These are phyloP conservation scores for Melinaea marsaeus DNA, from an alignment of 2,888 invertebrate genomes.

Conservation along the genomic window DNA sequence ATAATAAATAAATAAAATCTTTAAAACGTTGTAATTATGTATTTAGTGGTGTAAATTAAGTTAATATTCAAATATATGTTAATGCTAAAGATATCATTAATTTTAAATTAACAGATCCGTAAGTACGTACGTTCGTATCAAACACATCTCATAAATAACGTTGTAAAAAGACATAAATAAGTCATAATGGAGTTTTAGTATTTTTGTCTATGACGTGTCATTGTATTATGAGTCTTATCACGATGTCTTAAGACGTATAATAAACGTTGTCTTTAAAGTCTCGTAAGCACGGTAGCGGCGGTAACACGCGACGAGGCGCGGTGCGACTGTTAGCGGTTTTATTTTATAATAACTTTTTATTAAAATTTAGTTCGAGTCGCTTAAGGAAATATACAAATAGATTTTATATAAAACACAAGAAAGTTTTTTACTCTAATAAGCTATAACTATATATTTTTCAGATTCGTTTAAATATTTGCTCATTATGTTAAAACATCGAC, in stretches of 20 bases:
- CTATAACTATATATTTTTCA: no score
- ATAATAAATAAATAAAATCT: no score
- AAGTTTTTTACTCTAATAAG: no score
- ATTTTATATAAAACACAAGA: background rate
- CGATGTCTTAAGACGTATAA: background rate
- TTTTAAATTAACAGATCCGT: conserved; percentile 8
- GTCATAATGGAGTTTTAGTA: conserved; percentile 40
- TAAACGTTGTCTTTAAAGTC: conserved; percentile 36
- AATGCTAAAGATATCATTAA: conserved; percentile 10
- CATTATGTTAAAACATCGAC: no score
- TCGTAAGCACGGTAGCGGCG: conserved; percentile 46
- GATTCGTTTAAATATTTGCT: no score
- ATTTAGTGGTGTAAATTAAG: background rate
- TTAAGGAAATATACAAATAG: background rate
- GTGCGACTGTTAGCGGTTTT: conserved; percentile 37
- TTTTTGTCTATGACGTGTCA: conserved; percentile 35
- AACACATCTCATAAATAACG: conserved; percentile 22
- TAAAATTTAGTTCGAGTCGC: background rate
- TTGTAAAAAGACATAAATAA: conserved; percentile 42
- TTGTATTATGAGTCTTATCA: conserved; percentile 7
- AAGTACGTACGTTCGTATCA: conserved; percentile 9
- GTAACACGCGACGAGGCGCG: conserved; percentile 40
- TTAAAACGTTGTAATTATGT: no score
- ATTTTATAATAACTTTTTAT: background rate
- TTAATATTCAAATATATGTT: background rate